These are phyloP conservation scores for Dichetophora obliterata DNA, from an alignment of 2,888 invertebrate genomes.

Conservation along the genomic window DNA sequence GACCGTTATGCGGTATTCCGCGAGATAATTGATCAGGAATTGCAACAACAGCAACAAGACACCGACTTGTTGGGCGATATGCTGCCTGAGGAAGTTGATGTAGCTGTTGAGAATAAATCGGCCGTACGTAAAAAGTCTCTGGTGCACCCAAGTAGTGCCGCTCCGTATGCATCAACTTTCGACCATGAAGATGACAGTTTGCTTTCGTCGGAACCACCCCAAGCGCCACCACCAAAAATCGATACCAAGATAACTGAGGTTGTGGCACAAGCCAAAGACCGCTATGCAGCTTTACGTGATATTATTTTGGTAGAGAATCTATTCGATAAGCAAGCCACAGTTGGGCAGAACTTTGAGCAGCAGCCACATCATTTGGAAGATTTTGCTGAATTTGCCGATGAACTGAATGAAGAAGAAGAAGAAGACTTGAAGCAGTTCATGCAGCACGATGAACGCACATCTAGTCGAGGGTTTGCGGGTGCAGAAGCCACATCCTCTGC, in stretches of 20 bases:
- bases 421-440: slow-evolving; percentile 72
- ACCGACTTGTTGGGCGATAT: slow-evolving; percentile 64
- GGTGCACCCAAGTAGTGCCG: neutral
- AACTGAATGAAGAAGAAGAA: slow-evolving; percentile 62
- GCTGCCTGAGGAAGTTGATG: slow-evolving; percentile 50
- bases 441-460: slow-evolving; percentile 63
- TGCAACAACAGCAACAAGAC: slow-evolving; percentile 72
- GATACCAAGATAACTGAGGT: slow-evolving; percentile 72
- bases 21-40: slow-evolving; percentile 84
- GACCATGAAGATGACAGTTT: slow-evolving; percentile 45
- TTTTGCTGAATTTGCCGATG: slow-evolving; percentile 63
- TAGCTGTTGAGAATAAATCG: slow-evolving; percentile 26
- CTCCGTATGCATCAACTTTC: slow-evolving; percentile 63
- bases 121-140: slow-evolving; percentile 14
- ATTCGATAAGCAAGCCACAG: slow-evolving; percentile 70
- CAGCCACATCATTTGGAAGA: slow-evolving; percentile 57
- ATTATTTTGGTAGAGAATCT: slow-evolving; percentile 77
- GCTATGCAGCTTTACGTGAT: slow-evolving; percentile 86
- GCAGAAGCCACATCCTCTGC: slow-evolving; percentile 63
- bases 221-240: slow-evolving; percentile 60
- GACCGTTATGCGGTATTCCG: slow-evolving; percentile 91
- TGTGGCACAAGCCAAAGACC: slow-evolving; percentile 74
- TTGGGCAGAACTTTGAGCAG: slow-evolving; percentile 12
- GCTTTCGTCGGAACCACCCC: slow-evolving; percentile 45
- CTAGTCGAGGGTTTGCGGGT: slow-evolving; percentile 59